Evolutionary conservation across 2,888 invertebrate genomes (phyloP), one percentile per base, ranked within the genome.

Genomic region (Rhabditoides inermis): DNA sequence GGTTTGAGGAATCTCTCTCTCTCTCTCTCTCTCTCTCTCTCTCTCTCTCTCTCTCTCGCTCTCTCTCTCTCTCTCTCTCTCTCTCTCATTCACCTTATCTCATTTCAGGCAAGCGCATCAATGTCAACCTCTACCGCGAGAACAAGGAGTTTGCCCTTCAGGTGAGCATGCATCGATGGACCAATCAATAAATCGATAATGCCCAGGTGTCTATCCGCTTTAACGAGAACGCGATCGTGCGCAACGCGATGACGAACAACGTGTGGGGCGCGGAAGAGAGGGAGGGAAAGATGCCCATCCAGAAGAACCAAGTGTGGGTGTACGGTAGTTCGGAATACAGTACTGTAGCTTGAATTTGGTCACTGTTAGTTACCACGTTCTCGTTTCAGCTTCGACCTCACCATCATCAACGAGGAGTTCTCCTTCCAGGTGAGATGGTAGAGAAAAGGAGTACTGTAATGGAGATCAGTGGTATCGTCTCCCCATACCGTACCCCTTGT

Each of bases 241-340:
- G 76, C 39, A 76, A 76, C 50, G 62, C 73, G 7, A 68, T 71
- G 68, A 55, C 47, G 10, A 62, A 65, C 58, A 69, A 66, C 37
- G 59, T 61, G 15, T 76, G 76, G 76, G 75, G 72, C 22, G 60
- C 63, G 47, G 76, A 76, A 53, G 76, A 76, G 58, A 55, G 73
- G 25, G 75, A 76, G 40, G 76, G 76, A 52, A 61, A 56, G 25
- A 63, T 74, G 54, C 65, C 68, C 30, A 54, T 76, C 44, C 51
- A 54, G 39, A 72, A 73, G 61, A 61, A 65, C 51, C 63, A 73
- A 58, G 61, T 74, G 66, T 71, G 45, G 53, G 56, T 51, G 12
- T 45, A 45, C 45, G 6, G 22, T 32, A 15, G 2, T 18, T 7
- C 15, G n/a, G 15, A 2, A 40, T 20, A 40, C 40, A 7, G 40